Percentiles rank a stretch among this genome's conserved stretches.
These are phyloP conservation scores for Podarcis lilfordi DNA, from an alignment of 2,797 vertebrate species.

Conservation along the genomic window DNA sequence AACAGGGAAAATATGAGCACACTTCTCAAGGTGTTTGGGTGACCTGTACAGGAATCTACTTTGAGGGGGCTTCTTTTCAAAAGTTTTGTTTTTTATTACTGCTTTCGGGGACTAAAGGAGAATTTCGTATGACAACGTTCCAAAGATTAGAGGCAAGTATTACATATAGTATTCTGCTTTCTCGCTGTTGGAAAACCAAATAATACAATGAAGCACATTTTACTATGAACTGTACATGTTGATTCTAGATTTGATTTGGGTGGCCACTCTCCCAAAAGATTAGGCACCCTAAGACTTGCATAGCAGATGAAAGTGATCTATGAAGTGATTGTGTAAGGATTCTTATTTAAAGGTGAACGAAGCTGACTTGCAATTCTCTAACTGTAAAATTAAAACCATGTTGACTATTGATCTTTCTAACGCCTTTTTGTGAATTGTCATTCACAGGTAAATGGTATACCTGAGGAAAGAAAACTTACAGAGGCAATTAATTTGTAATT, in stretches of 20 bases:
- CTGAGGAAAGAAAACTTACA: conserved; percentile 97
- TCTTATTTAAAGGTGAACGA: not conserved
- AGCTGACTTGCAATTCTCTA: not conserved
- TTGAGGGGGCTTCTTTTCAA: conserved; percentile 68
- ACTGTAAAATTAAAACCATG: not conserved
- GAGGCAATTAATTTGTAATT: conserved; percentile 93
- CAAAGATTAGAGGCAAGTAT: conserved; percentile 98
- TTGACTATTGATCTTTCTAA: conserved; percentile 22
- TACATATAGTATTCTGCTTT: conserved; percentile 14
- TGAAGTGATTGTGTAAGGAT: not conserved
- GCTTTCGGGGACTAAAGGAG: conserved; percentile 95
- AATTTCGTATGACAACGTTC: conserved; percentile 99
- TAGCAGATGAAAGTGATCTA: not conserved
- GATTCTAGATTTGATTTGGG: not conserved
- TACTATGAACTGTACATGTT: not conserved
- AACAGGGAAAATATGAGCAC: not conserved
- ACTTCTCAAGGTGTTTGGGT: not conserved
- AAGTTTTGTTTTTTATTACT: conserved; percentile 85
- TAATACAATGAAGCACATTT: not conserved
- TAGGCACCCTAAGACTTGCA: not conserved
- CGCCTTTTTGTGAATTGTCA: conserved; percentile 36
- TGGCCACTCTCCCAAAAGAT: not conserved
- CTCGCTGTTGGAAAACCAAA: conserved; percentile 9
- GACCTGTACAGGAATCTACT: conserved; percentile 40
- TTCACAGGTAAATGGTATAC: conserved; percentile 99